Percentiles rank a stretch among this genome's conserved stretches.
phyloP scores from a whole-genome alignment of 2,888 invertebrate genomes.

The Pachliopta kotzebuea region DNA sequence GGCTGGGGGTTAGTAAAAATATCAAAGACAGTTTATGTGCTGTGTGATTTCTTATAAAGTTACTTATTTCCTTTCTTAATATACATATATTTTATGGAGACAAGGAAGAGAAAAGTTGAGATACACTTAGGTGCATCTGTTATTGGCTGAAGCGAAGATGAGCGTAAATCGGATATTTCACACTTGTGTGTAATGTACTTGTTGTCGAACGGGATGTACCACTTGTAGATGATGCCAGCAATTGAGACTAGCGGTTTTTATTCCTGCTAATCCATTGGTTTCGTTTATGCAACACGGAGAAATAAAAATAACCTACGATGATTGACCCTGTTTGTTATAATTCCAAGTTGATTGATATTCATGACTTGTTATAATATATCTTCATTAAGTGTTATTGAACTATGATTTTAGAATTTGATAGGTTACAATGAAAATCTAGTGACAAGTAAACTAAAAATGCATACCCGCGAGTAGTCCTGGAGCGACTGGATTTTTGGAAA shows the following conservation, averaged over 20 bases:
- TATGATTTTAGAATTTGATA: not conserved
- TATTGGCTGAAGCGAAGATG: slow-evolving; percentile 10
- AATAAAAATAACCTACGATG: not conserved
- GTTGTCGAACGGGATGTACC: slow-evolving; percentile 25
- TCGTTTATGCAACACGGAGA: slow-evolving; percentile 9
- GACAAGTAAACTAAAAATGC: too few relatives aligned
- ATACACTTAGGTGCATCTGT: not conserved
- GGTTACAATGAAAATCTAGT: too few relatives aligned
- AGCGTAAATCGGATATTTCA: slow-evolving; percentile 10
- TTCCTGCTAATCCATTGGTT: slow-evolving; percentile 15
- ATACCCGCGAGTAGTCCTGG: too few relatives aligned
- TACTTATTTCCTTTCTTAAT: too few relatives aligned
- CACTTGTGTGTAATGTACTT: slow-evolving; percentile 5
- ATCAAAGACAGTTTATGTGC: too few relatives aligned
- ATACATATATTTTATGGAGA: too few relatives aligned
- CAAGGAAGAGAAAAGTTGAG: too few relatives aligned
- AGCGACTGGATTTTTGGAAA: too few relatives aligned
- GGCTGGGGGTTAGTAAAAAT: too few relatives aligned
- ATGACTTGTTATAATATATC: not conserved
- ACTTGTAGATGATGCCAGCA: slow-evolving; percentile 20
- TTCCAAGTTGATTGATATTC: not conserved
- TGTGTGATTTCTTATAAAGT: too few relatives aligned
- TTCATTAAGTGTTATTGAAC: not conserved
- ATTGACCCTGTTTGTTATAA: not conserved
- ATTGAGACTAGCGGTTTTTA: slow-evolving; percentile 25